Base-by-base conservation (phyloP, 1,140 invertebrate species). In the Listronotus bonariensis region DNA sequence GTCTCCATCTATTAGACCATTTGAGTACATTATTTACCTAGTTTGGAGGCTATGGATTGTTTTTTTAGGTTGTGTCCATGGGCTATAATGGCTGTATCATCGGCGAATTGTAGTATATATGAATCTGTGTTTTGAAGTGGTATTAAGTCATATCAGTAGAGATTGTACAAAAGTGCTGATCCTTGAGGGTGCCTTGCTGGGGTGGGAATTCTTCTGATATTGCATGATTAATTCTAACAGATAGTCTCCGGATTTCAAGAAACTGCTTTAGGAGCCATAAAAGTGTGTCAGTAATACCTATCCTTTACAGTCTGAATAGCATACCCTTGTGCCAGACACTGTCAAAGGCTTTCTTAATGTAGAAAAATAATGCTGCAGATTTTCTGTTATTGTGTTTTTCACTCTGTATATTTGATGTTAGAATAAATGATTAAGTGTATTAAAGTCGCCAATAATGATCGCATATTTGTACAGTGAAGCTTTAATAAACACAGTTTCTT, bases 51-150 rank as follows among this genome's bases (percentile, higher is more conserved):
- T 26, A 26, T 26, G 20, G 20, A 26, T 26, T 26, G 20, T 26
- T 26, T 26, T 26, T 5, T 26, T 26, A 26, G 20, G 20, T 26
- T 26, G 1, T 26, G 20, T 3, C 20, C 20, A 26, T 26, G 20
- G 20, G 49, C 12, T 11, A 15, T 32, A 52, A 32, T 12, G 20
- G 49, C 49, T 12, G 49, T 52, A 32, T 52, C 49, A 15, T 52
- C 49, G 8, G 49, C 49, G 26, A 31, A 52, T 52, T 32, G 49
- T 34, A 52, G 32, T 52, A 52, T 52, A 26, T 52, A 34, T n/a
- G 49, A 26, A 26, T 26, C 20, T 31, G 18, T 32, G 20, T 32
- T 52, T 10, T 26, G 12, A 12, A 32, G 12, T 20, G 20, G 15
- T 12, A 31, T 26, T 32, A 31, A 9, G 49, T 32, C 15, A 12